These are phyloP conservation scores for Protobothrops mucrosquamatus DNA, from an alignment of 2,113 vertebrate species.

Conservation along the genomic window DNA sequence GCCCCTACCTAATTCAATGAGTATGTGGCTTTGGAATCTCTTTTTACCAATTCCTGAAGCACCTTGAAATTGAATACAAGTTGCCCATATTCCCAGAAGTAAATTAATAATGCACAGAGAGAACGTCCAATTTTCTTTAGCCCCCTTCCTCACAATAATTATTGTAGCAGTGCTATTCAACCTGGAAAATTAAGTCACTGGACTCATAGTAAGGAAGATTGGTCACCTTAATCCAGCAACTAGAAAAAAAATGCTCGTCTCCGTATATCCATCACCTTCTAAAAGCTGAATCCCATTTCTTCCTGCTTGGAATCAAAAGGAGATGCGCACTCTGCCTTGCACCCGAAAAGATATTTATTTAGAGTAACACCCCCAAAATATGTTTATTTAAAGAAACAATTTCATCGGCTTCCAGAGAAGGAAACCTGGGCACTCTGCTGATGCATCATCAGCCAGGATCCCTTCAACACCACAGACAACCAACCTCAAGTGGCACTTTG, in stretches of 20 bases:
- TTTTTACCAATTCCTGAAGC: neutral
- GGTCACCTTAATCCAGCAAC: neutral
- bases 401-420: neutral
- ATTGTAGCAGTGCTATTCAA: neutral
- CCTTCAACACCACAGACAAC: neutral
- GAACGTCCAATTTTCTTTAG: neutral
- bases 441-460: neutral
- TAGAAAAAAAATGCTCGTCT: accelerated
- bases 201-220: neutral
- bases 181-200: neutral
- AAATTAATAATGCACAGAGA: neutral
- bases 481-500: neutral
- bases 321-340: neutral
- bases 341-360: neutral
- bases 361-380: neutral
- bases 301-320: neutral
- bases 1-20: neutral
- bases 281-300: neutral
- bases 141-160: neutral
- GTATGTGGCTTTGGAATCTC: neutral
- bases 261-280: neutral
- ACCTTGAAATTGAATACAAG: neutral
- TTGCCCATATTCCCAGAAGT: neutral
- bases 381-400: neutral
- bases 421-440: neutral